Evolutionary conservation across 2,113 vertebrate species (phyloP), one percentile per base, ranked within the genome.

Genomic region (Hirundichthys speculiger): DNA sequence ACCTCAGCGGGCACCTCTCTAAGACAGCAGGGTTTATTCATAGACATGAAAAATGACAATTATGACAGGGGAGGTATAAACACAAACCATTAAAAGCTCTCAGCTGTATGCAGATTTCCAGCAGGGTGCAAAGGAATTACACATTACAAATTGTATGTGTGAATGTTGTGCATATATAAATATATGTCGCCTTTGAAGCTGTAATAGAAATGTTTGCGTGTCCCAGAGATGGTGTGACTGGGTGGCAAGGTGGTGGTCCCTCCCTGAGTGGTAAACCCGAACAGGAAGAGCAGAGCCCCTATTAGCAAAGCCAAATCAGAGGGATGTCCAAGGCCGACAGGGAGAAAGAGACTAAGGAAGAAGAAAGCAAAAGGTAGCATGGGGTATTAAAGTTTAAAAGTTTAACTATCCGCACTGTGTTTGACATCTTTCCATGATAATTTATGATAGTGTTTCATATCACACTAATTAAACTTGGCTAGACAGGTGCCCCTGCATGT

Each of bases 291-390:
- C 75, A 80, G 85, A 82, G 81, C 87, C 79, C 81, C 69, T 66
- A 87, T 88, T 91, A 89, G 79, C 63, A 13, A 19, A 54, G 49
- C 68, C 74, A 91, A 89, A 92, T 92, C 91, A 91, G 75, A 90
- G 86, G 87, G 85, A 86, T 75, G 46, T 66, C 63, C 75, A 75
- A 80, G 77, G 75, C 47, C 4, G 22, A 50, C 45, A 68, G 47
- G 20, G 60, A 69, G 68, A 53, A 63, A 54, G 19, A 60, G 34
- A 57, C 11, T 13, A 51, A 18, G 19, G 24, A 47, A 58, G 27
- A 48, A 54, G 52, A 55, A 53, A 38, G 59, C 3, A 24, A 59
- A 72, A 34, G 22, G n/a, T 50, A 68, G 65, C 27, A 27, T 7
- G 21, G 14, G 20, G 30, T 27, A 22, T 14, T 59, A 25, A 48